Evolutionary conservation across 2,888 invertebrate species (phyloP).

Genomic region (Zootermopsis nevadensis): DNA sequence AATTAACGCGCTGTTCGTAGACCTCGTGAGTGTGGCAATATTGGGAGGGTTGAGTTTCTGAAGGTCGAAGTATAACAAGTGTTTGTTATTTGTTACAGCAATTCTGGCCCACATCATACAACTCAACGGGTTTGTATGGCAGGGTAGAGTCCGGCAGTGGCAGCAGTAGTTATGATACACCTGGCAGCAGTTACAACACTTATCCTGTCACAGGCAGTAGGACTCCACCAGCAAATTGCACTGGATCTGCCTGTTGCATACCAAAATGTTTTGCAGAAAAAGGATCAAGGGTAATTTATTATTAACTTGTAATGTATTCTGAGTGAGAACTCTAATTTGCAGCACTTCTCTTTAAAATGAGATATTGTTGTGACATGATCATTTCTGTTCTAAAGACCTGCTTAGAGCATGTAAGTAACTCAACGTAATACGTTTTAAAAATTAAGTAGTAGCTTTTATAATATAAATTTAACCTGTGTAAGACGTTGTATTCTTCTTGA

Average conservation of each 20-base stretch:
- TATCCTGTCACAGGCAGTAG: conserved; percentile 64
- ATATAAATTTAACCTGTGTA: no score
- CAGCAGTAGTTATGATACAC: conserved; percentile 52
- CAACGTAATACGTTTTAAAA: no score
- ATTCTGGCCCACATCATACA: not conserved
- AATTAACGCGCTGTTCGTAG: no score
- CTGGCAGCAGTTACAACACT: conserved; percentile 65
- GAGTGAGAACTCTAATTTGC: no score
- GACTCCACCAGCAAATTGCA: conserved; percentile 67
- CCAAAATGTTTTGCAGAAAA: conserved; percentile 92
- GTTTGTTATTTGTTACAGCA: conserved; percentile 29
- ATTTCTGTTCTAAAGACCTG: not conserved
- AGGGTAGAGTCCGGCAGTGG: conserved; percentile 8
- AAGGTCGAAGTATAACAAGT: no score
- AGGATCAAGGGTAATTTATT: conserved; percentile 75
- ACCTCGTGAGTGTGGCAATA: no score
- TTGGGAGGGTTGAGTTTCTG: no score
- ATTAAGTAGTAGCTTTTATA: no score
- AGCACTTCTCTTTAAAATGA: not conserved
- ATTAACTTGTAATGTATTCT: no score
- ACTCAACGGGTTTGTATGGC: conserved; percentile 32
- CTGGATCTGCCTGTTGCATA: conserved; percentile 76
- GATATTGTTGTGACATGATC: not conserved
- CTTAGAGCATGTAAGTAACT: no score
- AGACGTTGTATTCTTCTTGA: no score